Evolutionary conservation across 1,140 invertebrate species (phyloP).

Genomic region (Coenobita brevimanus): DNA sequence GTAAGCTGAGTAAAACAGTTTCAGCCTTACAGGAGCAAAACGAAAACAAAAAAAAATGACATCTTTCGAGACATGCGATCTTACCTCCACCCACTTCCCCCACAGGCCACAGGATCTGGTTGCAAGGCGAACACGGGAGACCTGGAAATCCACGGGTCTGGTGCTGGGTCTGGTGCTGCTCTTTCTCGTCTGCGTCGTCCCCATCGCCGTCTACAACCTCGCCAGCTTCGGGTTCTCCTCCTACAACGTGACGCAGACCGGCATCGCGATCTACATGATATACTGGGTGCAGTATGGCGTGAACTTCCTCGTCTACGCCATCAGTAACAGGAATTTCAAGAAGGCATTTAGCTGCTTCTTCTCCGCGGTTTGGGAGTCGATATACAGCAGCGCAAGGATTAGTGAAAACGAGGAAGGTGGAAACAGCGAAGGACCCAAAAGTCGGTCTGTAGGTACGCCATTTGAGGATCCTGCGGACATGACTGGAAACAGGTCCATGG

Average conservation of each 20-base stretch:
- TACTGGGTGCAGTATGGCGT: conserved; percentile 37
- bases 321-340: conserved; percentile 12
- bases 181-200: conserved; percentile 24
- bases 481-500: too few species aligned
- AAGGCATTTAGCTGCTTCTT: conserved; percentile 8
- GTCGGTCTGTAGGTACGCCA: too few species aligned
- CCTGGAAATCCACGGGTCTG: conserved; percentile 4
- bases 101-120: neutral
- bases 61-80: too few species aligned
- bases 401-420: too few species aligned
- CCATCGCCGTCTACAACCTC: conserved; percentile 21
- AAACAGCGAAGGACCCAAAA: too few species aligned
- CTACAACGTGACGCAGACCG: neutral
- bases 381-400: neutral
- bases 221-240: neutral
- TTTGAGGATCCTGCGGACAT: too few species aligned
- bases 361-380: neutral
- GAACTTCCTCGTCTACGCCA: conserved; percentile 26
- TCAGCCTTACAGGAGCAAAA: too few species aligned
- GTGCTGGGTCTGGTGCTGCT: neutral
- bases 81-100: neutral
- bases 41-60: too few species aligned
- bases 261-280: conserved; percentile 9
- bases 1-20: too few species aligned
- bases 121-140: neutral